phyloP scores from a whole-genome alignment of 2,113 vertebrate genomes.

The Physeter macrocephalus region DNA sequence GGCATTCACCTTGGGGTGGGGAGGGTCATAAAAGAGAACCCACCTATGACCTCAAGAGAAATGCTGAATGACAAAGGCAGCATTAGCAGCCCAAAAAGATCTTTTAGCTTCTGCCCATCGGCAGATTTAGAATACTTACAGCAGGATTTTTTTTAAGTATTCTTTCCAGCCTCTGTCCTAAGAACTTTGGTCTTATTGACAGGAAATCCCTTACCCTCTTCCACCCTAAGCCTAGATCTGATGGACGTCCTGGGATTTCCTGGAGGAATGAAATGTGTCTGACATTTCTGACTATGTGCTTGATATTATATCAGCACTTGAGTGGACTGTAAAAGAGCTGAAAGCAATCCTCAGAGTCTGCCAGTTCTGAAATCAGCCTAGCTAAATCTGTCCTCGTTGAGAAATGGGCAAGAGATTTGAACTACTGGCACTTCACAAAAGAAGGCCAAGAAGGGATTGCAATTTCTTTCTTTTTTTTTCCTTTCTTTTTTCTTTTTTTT shows the following conservation, averaged over 20 bases:
- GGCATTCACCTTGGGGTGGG: background rate
- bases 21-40: background rate
- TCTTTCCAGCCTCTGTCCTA: background rate
- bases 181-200: background rate
- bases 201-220: background rate
- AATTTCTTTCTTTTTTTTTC: background rate
- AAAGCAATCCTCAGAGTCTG: background rate
- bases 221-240: background rate
- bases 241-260: background rate
- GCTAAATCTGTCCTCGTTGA: background rate
- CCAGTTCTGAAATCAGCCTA: background rate
- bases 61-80: background rate
- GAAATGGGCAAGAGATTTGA: background rate
- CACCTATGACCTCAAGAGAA: background rate
- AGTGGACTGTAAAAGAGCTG: background rate
- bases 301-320: background rate
- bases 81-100: background rate
- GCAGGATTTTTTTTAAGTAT: background rate
- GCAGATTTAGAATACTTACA: background rate
- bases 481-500: accelerated
- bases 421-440: background rate
- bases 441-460: background rate
- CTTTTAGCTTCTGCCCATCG: background rate
- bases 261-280: background rate
- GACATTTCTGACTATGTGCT: background rate